phyloP scores from a whole-genome alignment of 2,113 vertebrate genomes.

The Synodontis membranacea region DNA sequence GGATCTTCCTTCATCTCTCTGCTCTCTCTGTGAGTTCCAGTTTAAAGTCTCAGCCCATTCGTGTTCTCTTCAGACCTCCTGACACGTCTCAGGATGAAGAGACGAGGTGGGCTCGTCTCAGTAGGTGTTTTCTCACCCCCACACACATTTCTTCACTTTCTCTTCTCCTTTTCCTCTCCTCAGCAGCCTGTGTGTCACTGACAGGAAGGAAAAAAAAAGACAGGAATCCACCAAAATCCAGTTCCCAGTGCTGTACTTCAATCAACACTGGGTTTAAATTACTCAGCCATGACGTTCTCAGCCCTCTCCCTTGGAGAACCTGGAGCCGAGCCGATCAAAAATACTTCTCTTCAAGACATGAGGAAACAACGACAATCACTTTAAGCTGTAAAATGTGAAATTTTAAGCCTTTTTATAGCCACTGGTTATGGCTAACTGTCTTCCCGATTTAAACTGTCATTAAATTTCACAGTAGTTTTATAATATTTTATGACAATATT shows the following conservation, averaged over 20 bases:
- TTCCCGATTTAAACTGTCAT: background rate
- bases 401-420: conserved; percentile 30
- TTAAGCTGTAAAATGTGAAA: conserved; percentile 42
- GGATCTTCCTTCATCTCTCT: background rate
- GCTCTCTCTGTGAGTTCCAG: background rate
- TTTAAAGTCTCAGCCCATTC: background rate
- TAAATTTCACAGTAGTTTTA: background rate
- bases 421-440: background rate
- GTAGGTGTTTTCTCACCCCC: conserved; percentile 25
- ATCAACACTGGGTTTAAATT: background rate
- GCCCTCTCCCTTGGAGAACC: background rate
- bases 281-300: conserved; percentile 11
- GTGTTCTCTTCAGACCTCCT: conserved; percentile 1
- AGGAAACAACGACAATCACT: conserved; percentile 21
- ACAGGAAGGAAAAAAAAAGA: background rate
- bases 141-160: conserved; percentile 12
- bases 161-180: background rate
- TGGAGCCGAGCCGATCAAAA: background rate
- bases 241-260: conserved; percentile 16
- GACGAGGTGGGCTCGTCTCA: conserved; percentile 20
- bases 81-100: conserved; percentile 14
- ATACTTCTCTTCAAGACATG: background rate
- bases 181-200: background rate
- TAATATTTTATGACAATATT: background rate
- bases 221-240: conserved; percentile 19